Base-by-base conservation (phyloP, 2,113 vertebrate genomes). In the Eudyptes chrysolophus region DNA sequence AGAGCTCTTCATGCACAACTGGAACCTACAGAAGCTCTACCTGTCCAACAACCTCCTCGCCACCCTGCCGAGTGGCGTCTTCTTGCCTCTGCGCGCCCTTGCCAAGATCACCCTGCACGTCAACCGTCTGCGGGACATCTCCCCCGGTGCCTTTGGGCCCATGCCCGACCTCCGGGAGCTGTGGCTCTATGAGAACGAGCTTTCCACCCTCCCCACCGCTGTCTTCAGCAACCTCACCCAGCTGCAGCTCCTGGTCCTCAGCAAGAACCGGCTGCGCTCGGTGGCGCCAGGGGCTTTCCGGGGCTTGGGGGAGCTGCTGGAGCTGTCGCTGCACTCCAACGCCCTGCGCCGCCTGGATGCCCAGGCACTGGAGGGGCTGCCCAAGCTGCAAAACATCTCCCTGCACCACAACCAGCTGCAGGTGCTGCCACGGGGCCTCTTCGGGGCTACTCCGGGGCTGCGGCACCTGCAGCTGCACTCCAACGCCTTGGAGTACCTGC, bases 101-200 rank as follows among this genome's bases (percentile, higher is more conserved):
- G 94, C 95, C 85, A 98, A 98, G 26, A 98, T 99, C 46, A 99
- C 99, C 1, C 98, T 99, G 64, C 99, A 99, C 1, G 98, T 98
- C 74, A 99, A 99, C 85, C 97, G 96, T 46, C 95, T 99, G 72
- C 98, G 97, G 72, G 98, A 97, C 94, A 97, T 99, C 71, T 96
- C 91, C 9, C 98, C 98, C 0, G 89, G 98, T 0, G 94, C 98
- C 55, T 99, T 99, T 5, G 99, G 99, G 60, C 98, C 98, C 36
- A 98, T 97, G 98, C 96, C 97, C 11, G 52, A 98, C 71, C 97
- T 99, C 78, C 76, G 96, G 11, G 98, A 99, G 80, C 98, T 99
- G 26, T 99, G 99, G 99, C 98, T 99, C 14, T 99, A 99, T 0
- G 98, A 99, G 71, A 99, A 99, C 36, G 98, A 98, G 75, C 97